Percentiles rank a stretch among this genome's conserved stretches.
Conservation (phyloP, 2,888 invertebrate species). For the Coelinius sp. region DNA sequence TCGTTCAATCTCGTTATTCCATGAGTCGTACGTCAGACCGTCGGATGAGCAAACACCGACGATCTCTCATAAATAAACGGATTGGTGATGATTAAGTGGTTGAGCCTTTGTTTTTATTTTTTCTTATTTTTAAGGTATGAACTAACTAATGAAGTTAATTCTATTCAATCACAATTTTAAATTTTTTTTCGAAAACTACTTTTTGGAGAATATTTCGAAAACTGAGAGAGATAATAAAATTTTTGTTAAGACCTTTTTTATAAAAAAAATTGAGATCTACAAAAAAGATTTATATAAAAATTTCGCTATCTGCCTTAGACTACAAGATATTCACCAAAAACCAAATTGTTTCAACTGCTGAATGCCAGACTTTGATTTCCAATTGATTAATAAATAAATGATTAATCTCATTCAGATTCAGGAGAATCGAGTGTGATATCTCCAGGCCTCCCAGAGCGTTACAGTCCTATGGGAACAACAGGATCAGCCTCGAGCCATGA, state of each 20-base stretch:
- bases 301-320: too few relatives aligned
- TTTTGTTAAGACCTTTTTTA: too few relatives aligned
- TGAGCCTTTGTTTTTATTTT: neutral
- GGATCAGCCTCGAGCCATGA: conserved; percentile 65
- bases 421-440: conserved; percentile 69
- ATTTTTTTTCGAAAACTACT: too few relatives aligned
- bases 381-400: neutral
- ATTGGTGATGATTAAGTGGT: neutral
- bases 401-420: conserved; percentile 58
- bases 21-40: conserved; percentile 25
- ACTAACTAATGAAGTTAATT: too few relatives aligned
- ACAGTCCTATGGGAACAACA: conserved; percentile 66
- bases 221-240: too few relatives aligned
- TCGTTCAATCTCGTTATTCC: conserved; percentile 34
- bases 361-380: too few relatives aligned
- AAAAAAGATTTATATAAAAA: too few relatives aligned
- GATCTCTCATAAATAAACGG: conserved; percentile 37
- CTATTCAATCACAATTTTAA: too few relatives aligned
- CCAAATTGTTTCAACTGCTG: too few relatives aligned
- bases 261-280: too few relatives aligned
- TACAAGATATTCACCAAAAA: too few relatives aligned
- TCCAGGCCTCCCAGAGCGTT: conserved; percentile 68
- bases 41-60: conserved; percentile 32
- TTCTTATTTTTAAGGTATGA: neutral
- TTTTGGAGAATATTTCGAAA: too few relatives aligned